phyloP scores from a whole-genome alignment of 2,113 vertebrate species.

The Larimichthys crocea region DNA sequence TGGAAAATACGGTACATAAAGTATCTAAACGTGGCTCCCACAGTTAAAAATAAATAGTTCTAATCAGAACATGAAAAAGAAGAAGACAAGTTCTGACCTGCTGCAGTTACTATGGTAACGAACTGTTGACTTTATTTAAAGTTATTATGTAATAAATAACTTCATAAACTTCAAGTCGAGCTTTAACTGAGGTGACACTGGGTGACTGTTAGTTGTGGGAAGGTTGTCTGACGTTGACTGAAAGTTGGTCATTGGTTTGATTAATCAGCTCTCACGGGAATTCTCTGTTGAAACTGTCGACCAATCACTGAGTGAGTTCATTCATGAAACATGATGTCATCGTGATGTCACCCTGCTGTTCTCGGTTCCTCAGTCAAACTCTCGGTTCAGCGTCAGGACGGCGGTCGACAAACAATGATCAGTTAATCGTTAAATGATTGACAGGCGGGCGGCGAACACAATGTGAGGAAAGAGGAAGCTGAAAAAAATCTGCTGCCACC shows the following conservation, averaged over 20 bases:
- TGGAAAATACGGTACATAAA: no score
- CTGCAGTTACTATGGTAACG: no score
- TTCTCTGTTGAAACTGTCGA: neutral
- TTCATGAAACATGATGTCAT: constrained; percentile 1
- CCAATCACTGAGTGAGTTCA: neutral
- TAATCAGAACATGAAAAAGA: no score
- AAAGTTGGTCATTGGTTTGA: neutral
- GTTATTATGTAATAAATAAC: no score
- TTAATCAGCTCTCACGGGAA: neutral
- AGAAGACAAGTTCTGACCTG: no score
- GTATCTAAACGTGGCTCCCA: no score
- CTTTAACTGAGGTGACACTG: no score
- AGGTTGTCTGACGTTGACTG: no score
- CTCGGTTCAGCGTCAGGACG: neutral
- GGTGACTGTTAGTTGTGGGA: no score
- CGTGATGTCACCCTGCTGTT: neutral
- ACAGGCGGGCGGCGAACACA: constrained; percentile 9
- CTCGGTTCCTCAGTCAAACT: neutral
- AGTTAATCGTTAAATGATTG: neutral
- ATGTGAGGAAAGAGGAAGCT: constrained; percentile 53
- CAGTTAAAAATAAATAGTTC: no score
- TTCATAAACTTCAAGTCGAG: no score
- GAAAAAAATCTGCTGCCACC: constrained; percentile 49
- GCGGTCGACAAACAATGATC: neutral
- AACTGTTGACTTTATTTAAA: no score